Evolutionary conservation across 2,797 vertebrate genomes (phyloP).

Genomic region (Takifugu ocellatus): DNA sequence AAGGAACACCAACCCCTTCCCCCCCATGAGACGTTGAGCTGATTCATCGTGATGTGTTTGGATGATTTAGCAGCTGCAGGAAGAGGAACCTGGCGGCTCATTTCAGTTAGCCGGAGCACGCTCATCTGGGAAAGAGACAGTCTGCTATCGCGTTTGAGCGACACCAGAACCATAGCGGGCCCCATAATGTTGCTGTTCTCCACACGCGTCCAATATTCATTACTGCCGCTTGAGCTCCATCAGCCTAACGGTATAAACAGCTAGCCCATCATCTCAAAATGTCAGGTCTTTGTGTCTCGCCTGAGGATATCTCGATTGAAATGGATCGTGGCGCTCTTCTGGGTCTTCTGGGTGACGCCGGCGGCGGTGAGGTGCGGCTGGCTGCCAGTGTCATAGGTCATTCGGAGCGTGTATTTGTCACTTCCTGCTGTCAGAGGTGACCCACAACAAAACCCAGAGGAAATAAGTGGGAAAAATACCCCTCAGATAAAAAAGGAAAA

Average conservation of each 20-base stretch:
- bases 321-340: background rate
- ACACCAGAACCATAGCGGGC: background rate
- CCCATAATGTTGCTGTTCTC: conserved; percentile 21
- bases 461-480: conserved; percentile 18
- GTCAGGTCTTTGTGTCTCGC: conserved; percentile 9
- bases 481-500: background rate
- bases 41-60: conserved; percentile 29
- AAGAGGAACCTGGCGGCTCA: conserved; percentile 9
- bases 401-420: conserved; percentile 37
- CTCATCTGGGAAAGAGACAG: conserved; percentile 21
- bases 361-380: conserved; percentile 21
- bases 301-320: conserved; percentile 6
- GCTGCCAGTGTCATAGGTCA: conserved; percentile 27
- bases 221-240: conserved; percentile 7
- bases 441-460: conserved; percentile 26
- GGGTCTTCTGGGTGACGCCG: conserved; percentile 11
- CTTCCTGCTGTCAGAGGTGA: conserved; percentile 34
- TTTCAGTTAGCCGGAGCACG: conserved; percentile 1
- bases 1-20: background rate
- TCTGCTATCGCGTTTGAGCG: background rate
- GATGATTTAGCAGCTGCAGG: conserved; percentile 13
- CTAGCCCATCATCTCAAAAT: conserved; percentile 14
- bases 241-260: conserved; percentile 29
- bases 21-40: conserved; percentile 12
- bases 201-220: background rate